Evolutionary conservation across 2,888 invertebrate species (phyloP).

Genomic region (Pyrgus malvae): DNA sequence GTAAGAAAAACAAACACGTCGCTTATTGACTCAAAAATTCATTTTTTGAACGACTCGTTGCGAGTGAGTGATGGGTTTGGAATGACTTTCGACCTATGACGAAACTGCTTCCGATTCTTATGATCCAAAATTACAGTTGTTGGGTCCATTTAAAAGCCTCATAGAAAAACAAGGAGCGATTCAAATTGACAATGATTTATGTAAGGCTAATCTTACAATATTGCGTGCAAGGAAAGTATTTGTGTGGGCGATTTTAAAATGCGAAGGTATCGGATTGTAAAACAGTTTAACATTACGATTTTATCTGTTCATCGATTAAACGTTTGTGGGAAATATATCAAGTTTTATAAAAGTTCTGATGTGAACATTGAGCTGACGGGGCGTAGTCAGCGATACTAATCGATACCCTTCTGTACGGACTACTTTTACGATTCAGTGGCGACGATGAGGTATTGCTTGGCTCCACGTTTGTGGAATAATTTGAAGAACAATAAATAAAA

Average conservation of each 20-base stretch:
- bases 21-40: slow-evolving; percentile 74
- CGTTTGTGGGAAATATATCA: slow-evolving; percentile 67
- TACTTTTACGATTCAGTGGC: slow-evolving; percentile 56
- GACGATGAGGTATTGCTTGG: slow-evolving; percentile 1
- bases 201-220: slow-evolving; percentile 6
- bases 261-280: slow-evolving; percentile 28
- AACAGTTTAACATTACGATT: slow-evolving; percentile 31
- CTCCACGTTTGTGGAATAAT: too few species aligned
- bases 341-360: slow-evolving; percentile 56
- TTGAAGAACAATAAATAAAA: too few species aligned
- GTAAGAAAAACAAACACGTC: slow-evolving; percentile 77
- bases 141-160: neutral
- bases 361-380: slow-evolving; percentile 66
- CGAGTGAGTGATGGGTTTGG: slow-evolving; percentile 74
- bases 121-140: slow-evolving; percentile 24
- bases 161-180: neutral
- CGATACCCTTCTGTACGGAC: slow-evolving; percentile 57
- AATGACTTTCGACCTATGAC: slow-evolving; percentile 65
- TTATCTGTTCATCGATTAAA: slow-evolving; percentile 65
- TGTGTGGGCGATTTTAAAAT: slow-evolving; percentile 31
- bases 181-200: slow-evolving; percentile 21
- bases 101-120: slow-evolving; percentile 57
- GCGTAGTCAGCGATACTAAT: slow-evolving; percentile 71
- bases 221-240: slow-evolving; percentile 20
- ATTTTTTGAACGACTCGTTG: slow-evolving; percentile 67